Evolutionary conservation across 2,797 vertebrate genomes (phyloP), one percentile per base, ranked within the genome.

Genomic region (Siniperca scherzeri): DNA sequence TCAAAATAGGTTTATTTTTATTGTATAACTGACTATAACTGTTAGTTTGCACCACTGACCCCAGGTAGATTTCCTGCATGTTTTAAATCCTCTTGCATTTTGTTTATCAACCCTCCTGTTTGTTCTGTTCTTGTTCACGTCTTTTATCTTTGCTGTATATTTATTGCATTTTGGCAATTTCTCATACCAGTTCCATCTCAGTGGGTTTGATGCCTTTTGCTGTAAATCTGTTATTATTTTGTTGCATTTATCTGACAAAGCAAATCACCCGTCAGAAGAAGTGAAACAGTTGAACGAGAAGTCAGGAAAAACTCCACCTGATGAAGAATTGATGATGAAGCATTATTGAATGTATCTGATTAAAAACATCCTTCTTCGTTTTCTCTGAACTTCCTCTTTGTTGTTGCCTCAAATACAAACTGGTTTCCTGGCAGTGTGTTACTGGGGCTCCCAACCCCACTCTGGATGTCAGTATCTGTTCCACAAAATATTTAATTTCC

Each of bases 271-370:
- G 13, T 53, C 11, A 25, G 75, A 55, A 52, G 89, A 92, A 91
- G 87, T 79, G 84, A 92, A 90, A 91, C 30, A 0, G 33, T 44
- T 68, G 1, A 42, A 64, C 7, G 42, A 30, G 55, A 77, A 46
- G 40, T 83, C 14, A 30, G 36, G 62, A 46, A 65, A 38, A 27
- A 27, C 44, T 62, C 36, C 69, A 67, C 38, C 44, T 67, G 10
- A 57, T 60, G 10, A 70, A 81, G 17, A 93, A 80, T 8, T 83
- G 87, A 87, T 92, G 87, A 90, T 68, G 4, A 72, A 82, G 87
- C 83, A 74, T 60, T 0, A 5, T 0, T 10, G 0, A 78, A 27
- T 33, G 0, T 11, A 14, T 67, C 2, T 3, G 16, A 82, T 62
- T 3, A 59, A 76, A 56, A 70, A 57, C 17, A 42, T 27, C 0